Evolutionary conservation across 2,888 invertebrate genomes (phyloP), one percentile per base, ranked within the genome.

Genomic region (Nycteola revayana): DNA sequence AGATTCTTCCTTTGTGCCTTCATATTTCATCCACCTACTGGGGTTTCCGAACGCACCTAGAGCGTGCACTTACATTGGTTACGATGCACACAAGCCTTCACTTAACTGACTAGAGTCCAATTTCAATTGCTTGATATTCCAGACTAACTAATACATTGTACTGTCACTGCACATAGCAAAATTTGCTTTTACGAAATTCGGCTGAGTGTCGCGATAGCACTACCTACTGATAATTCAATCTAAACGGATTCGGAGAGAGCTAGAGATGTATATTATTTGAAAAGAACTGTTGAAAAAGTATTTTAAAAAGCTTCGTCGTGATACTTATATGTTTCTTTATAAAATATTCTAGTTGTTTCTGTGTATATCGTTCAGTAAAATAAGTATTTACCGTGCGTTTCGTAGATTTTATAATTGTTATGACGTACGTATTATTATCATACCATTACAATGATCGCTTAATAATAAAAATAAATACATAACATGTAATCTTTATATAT

Each of bases 1-100:
- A 70, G 75, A 76, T 78, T 77, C 78, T 76, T 75, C 73, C 75
- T 77, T 77, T 80, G 73, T 75, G 66, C 66, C 66, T 67, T 74
- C 77, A 78, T 77, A 80, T 82, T 78, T 79, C 76, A 79, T 75
- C 66, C 64, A 77, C 65, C 71, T 70, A 66, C 69, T 62, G 51
- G 56, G 54, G 58, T 60, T 49, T 58, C 71, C 61, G 56, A 65
- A 67, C 70, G 63, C 68, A 72, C 63, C 59, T 58, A 52, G 48
- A 54, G 60, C 56, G 53, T 59, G 58, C 49, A 51, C 41, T 36
- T 27, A 33, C 32, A 25, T 37, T 38, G 44, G 9, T 24, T 25
- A 9, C 48, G 31, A 50, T 43, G 39, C 27, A 53, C 53, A 58
- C 65, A 75, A 52, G 49, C 67, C 65, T 51, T 75, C 65, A 43